Base-by-base conservation (phyloP, 2,797 vertebrate genomes). In the Sandelia bainsii region DNA sequence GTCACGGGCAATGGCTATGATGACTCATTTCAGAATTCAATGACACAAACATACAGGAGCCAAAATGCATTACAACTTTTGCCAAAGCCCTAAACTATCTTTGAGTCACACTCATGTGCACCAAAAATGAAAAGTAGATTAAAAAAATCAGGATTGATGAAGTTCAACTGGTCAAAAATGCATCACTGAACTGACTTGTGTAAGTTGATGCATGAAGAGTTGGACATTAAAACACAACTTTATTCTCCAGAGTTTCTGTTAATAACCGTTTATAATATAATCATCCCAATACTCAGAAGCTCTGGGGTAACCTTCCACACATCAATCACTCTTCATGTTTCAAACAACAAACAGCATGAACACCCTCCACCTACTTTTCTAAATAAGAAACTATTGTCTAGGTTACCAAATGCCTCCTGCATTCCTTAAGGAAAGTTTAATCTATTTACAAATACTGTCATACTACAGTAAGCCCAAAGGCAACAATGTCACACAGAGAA, bases 361-460 rank as follows among this genome's bases (percentile, higher is more conserved):
- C 56, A 79, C 46, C 37, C 56, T n/a, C 29, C 56, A 63, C 51
- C 42, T 59, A 51, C n/a, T 25, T 53, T 62, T 67, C 39, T 16
- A 65, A 70, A 64, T 71, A 71, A 44, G 40, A 29, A 71, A 48
- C 54, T 39, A 46, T 61, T 68, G 62, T 74, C 82, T 82, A 16
- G 37, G 75, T 87, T 81, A 59, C 27, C 6, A 51, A 69, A 71
- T 51, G 78, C 82, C 69, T 79, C 2, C 53, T 51, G 53, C 69
- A 74, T 72, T 82, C 83, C 87, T 88, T 61, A 44, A 84, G 83
- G 87, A 85, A 79, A 80, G 62, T 80, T 81, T 77, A 84, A 87
- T 87, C 82, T 91, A 82, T 92, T 89, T 89, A 86, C 81, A 85
- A 85, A 83, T 67, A 80, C 76, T 88, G 88, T 84, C 82, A 85